phyloP scores from a whole-genome alignment of 2,888 invertebrate genomes.

The Dilophus febrilis region DNA sequence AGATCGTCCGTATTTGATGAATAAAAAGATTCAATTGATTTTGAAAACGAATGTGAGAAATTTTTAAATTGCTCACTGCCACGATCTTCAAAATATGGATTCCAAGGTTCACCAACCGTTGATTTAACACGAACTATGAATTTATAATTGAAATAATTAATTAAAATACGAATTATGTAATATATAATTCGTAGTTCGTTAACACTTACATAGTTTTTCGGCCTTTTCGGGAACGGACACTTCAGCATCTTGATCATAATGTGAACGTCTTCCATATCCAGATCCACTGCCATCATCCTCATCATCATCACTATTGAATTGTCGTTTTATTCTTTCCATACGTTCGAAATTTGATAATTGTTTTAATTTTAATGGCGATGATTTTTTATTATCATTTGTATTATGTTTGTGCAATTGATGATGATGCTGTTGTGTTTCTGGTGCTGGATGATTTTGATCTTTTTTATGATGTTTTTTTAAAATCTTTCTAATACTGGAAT shows the following conservation, averaged over 20 bases:
- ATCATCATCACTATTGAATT: slow-evolving; percentile 15
- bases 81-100: slow-evolving; percentile 2
- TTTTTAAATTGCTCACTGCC: slow-evolving; percentile 6
- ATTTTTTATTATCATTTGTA: neutral
- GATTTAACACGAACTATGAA: slow-evolving; percentile 6
- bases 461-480: too few species aligned
- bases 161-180: neutral
- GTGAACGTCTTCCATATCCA: neutral
- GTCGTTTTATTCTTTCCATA: slow-evolving; percentile 6
- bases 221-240: slow-evolving; percentile 1
- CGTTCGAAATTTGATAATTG: neutral
- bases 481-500: neutral
- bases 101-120: slow-evolving; percentile 4
- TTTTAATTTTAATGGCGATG: neutral
- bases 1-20: neutral
- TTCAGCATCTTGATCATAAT: neutral
- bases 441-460: too few species aligned
- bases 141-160: neutral
- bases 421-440: too few species aligned
- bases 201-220: slow-evolving; percentile 2
- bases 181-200: neutral
- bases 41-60: slow-evolving; percentile 2
- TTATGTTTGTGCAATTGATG: too few species aligned
- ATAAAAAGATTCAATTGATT: slow-evolving; percentile 7
- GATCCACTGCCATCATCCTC: slow-evolving; percentile 12